Base-by-base conservation (phyloP, 92 coral and sea anemone genomes). In the Hydrozoanthus gracilis region DNA sequence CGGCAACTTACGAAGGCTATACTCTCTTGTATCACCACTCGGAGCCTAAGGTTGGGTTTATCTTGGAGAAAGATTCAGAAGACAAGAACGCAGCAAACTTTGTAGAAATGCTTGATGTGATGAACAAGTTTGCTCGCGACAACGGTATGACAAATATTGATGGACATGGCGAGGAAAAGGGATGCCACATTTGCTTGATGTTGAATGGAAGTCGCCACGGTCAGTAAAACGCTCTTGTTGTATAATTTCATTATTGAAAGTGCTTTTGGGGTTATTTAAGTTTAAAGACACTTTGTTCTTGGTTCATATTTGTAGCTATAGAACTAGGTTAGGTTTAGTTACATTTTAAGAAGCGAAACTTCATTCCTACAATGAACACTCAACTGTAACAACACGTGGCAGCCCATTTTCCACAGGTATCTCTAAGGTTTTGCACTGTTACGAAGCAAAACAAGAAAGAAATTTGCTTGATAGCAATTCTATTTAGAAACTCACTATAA, bases 111-210 rank as follows among this genome's bases (percentile, higher is more conserved):
- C 88, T 88, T 48, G 87, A 87, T 55, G 87, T 83, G 55, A 89
- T 94, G 68, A 83, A 88, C 83, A n/a, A 87, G 45, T 92, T 79
- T 66, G 98, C 98, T 3, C 71, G 44, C n/a, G 86, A 78, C 46
- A 78, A 84, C 62, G 91, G 88, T 27, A 87, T 94, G 48, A 94
- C 98, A 18, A 79, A 94, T 79, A 73, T 74, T 3, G 73, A 44
- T 51, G 62, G 70, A 8, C 73, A 18, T 20, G 88, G 77, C 70
- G 92, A 92, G 0, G 54, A 90, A 77, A 68, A 84, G 35, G 98
- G 98, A 15, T 92, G 98, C 74, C 98, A 94, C 35, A 77, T 94
- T 69, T 94, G 98, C 87, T 90, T 93, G 90, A 82, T 82, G 27
- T 78, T 88, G 64, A 79, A 70, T 46, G 83, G 61, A 76, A 73